Evolutionary conservation across 2,797 vertebrate species (phyloP).

Genomic region (Rhynchotus rufescens): DNA sequence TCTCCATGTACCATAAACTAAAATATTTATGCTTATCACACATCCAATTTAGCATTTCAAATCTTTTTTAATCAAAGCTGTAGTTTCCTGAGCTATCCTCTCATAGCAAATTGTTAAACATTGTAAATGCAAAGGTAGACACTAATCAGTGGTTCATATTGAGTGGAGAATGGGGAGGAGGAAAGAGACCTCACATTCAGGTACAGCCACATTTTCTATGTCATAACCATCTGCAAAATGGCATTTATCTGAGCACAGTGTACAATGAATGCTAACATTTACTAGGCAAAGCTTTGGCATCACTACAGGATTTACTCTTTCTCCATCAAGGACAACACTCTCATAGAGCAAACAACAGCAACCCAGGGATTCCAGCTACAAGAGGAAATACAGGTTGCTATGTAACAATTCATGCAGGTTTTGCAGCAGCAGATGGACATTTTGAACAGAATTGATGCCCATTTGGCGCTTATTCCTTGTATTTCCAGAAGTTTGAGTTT

Average conservation of each 20-base stretch:
- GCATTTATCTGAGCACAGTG: neutral
- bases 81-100: neutral
- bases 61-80: neutral
- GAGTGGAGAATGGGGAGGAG: neutral
- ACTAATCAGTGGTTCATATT: neutral
- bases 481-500: slow-evolving; percentile 21
- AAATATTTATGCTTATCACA: neutral
- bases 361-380: slow-evolving; percentile 28
- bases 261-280: slow-evolving; percentile 2
- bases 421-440: slow-evolving; percentile 41
- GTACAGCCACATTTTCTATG: neutral
- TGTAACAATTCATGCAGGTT: slow-evolving; percentile 32
- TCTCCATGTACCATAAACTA: neutral
- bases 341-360: slow-evolving; percentile 38
- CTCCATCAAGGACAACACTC: slow-evolving; percentile 23
- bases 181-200: neutral
- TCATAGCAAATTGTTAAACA: neutral
- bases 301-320: slow-evolving; percentile 5
- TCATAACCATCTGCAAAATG: slow-evolving; percentile 33
- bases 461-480: slow-evolving; percentile 6
- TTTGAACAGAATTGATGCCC: slow-evolving; percentile 31
- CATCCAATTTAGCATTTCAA: neutral
- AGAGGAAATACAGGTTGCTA: slow-evolving; percentile 47
- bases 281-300: slow-evolving; percentile 6
- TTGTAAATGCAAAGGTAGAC: neutral